Conservation (phyloP, 2,797 vertebrate genomes). For the Thalassophryne amazonica region DNA sequence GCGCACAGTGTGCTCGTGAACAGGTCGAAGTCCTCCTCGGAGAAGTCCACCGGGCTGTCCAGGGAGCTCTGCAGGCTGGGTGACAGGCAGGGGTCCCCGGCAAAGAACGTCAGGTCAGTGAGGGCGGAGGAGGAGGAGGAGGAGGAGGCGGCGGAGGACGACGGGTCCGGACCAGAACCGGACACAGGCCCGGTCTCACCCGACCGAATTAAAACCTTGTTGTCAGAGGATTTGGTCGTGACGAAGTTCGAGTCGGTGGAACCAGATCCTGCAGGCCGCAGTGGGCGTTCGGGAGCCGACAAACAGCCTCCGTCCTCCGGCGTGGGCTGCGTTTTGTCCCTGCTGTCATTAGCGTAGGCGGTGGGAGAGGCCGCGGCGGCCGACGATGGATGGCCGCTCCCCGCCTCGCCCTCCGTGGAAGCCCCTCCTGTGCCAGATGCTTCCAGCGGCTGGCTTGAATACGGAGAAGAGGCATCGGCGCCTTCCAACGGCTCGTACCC, state of each 20-base stretch:
- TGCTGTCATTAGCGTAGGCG: conserved; percentile 70
- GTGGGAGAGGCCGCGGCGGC: conserved; percentile 30
- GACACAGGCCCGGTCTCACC: conserved; percentile 18
- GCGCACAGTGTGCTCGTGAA: conserved; percentile 92
- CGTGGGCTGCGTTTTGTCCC: conserved; percentile 77
- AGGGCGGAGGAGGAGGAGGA: conserved; percentile 35
- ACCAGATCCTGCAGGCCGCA: conserved; percentile 44
- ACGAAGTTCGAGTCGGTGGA: conserved; percentile 58
- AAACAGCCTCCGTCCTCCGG: conserved; percentile 60
- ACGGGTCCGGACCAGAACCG: conserved; percentile 40
- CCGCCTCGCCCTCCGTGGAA: conserved; percentile 63
- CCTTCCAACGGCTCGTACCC: conserved; percentile 80
- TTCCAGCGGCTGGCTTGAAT: conserved; percentile 76
- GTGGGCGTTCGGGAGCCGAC: conserved; percentile 45
- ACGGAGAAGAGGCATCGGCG: conserved; percentile 70
- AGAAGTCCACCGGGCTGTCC: conserved; percentile 88
- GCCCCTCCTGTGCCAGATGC: conserved; percentile 72
- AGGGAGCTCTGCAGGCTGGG: conserved; percentile 81
- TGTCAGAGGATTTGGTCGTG: conserved; percentile 58
- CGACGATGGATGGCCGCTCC: conserved; percentile 63
- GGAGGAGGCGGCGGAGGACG: conserved; percentile 48
- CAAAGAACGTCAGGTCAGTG: conserved; percentile 83
- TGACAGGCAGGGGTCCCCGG: conserved; percentile 84
- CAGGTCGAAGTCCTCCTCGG: conserved; percentile 92
- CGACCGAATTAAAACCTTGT: conserved; percentile 42